Percentiles rank a stretch among this genome's conserved stretches.
Conservation (phyloP, 1,140 invertebrate species). For the Zophobas atratus region DNA sequence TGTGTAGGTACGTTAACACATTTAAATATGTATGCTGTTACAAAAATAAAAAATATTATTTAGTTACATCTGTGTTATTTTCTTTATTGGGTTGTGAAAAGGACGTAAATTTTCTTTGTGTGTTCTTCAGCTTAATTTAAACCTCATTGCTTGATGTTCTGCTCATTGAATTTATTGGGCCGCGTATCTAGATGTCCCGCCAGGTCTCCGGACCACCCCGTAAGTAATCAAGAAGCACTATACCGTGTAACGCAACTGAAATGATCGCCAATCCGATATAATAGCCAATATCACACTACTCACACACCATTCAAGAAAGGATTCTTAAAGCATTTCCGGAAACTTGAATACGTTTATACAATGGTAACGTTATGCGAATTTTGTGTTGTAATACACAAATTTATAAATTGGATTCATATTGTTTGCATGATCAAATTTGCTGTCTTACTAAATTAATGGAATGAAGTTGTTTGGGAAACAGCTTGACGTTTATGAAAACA, state of each 20-base stretch:
- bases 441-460: conserved; percentile 6
- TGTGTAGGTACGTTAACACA: no score
- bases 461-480: conserved; percentile 47
- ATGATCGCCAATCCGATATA: conserved; percentile 40
- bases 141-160: conserved; percentile 34
- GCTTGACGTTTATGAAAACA: conserved; percentile 47
- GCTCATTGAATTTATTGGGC: conserved; percentile 40
- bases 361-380: not conserved
- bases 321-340: conserved; percentile 30
- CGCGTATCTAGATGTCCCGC: conserved; percentile 32
- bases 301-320: conserved; percentile 32
- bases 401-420: no score
- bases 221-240: conserved; percentile 43
- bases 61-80: not conserved
- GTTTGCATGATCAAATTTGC: not conserved
- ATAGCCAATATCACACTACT: conserved; percentile 42
- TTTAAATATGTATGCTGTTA: no score
- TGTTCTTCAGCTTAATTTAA: conserved; percentile 39
- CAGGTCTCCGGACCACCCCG: conserved; percentile 37
- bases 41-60: no score
- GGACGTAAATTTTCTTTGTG: conserved; percentile 11
- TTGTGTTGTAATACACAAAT: not conserved
- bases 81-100: not conserved
- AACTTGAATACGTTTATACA: not conserved
- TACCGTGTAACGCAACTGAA: conserved; percentile 41